A percentile compares a stretch with the other conserved stretches of the same genome.
Conservation (phyloP, 2,888 invertebrate species). For the Gandaritis pyraliata region DNA sequence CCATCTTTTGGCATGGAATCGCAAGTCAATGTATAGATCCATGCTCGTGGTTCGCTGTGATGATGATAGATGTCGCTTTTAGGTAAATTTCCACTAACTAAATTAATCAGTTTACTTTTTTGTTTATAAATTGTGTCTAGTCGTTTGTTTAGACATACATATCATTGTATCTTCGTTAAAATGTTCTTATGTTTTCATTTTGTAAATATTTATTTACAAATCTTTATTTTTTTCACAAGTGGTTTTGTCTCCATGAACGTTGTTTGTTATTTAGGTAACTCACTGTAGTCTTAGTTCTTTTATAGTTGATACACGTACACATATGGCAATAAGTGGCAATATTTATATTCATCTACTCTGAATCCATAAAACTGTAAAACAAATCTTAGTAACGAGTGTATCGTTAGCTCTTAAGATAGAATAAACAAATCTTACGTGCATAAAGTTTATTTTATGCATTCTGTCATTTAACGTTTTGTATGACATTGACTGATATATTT, state of each 20-base stretch:
- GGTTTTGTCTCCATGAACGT: too few relatives aligned
- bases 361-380: too few relatives aligned
- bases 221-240: too few relatives aligned
- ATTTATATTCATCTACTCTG: too few relatives aligned
- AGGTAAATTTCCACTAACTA: background rate
- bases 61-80: slow-evolving; percentile 20
- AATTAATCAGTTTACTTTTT: background rate
- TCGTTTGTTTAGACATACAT: background rate
- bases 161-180: background rate
- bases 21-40: slow-evolving; percentile 15
- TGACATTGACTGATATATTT: background rate
- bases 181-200: too few relatives aligned
- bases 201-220: too few relatives aligned
- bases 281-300: too few relatives aligned
- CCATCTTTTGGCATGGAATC: slow-evolving; percentile 23
- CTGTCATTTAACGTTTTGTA: background rate
- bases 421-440: slow-evolving; percentile 5
- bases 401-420: background rate
- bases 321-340: too few relatives aligned
- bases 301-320: too few relatives aligned
- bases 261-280: too few relatives aligned
- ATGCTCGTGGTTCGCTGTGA: slow-evolving; percentile 7
- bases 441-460: slow-evolving; percentile 7
- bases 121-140: slow-evolving; percentile 1
- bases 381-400: too few relatives aligned